phyloP scores from a whole-genome alignment of 2,797 vertebrate species.

The Helarctos malayanus region DNA sequence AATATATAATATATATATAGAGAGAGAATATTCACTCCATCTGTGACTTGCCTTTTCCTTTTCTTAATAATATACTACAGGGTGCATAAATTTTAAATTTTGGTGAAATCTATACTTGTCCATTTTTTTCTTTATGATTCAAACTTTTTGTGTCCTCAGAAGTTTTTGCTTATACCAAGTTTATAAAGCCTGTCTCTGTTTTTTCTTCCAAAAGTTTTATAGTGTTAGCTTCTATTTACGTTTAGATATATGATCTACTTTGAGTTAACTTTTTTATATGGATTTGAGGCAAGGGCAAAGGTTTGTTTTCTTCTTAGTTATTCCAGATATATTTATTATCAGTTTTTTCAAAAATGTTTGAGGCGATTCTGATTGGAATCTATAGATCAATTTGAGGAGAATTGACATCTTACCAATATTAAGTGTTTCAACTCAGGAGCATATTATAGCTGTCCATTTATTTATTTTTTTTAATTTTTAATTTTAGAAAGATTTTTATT shows the following conservation, averaged over 20 bases:
- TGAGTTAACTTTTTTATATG: conserved; percentile 3
- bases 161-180: background rate
- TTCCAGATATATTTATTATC: background rate
- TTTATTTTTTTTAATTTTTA: background rate
- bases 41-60: background rate
- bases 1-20: background rate
- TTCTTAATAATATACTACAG: background rate
- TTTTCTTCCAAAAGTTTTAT: background rate
- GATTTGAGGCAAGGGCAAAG: background rate
- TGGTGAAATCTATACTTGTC: background rate
- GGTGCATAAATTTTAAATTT: background rate
- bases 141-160: background rate
- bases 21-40: background rate
- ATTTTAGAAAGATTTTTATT: too few species aligned
- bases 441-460: background rate
- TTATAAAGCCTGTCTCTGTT: background rate
- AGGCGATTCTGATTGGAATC: background rate
- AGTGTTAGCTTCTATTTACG: background rate
- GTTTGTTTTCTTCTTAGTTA: background rate
- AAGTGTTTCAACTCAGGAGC: background rate
- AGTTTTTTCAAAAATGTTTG: background rate
- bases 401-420: background rate
- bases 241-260: background rate
- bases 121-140: background rate
- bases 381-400: background rate